Conservation (phyloP, 1,140 invertebrate genomes). For the Heliconius nattereri region DNA sequence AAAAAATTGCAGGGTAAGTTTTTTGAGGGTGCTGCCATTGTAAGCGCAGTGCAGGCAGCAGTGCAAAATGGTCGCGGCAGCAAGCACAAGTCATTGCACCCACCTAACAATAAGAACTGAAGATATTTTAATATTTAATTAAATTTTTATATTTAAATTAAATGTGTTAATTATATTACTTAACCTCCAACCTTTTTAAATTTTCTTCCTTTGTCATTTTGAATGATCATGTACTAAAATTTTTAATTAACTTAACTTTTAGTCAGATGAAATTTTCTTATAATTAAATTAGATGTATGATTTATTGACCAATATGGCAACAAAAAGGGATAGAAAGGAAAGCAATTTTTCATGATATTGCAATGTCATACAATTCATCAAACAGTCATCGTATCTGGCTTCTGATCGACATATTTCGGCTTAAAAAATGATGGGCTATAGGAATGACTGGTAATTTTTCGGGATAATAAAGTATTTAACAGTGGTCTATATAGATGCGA, state of each 20-base stretch:
- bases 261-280: background rate
- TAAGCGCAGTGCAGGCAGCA: slow-evolving; percentile 47
- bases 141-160: background rate
- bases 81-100: slow-evolving; percentile 39
- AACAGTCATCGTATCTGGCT: slow-evolving; percentile 24
- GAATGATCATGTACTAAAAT: background rate
- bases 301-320: slow-evolving; percentile 14
- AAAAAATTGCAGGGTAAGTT: slow-evolving; percentile 51
- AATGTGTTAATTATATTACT: background rate
- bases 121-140: background rate
- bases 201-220: background rate
- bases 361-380: slow-evolving; percentile 21
- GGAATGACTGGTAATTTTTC: background rate
- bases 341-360: slow-evolving; percentile 21
- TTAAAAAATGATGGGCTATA: slow-evolving; percentile 16
- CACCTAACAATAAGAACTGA: slow-evolving; percentile 2
- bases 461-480: background rate
- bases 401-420: slow-evolving; percentile 20
- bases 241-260: background rate
- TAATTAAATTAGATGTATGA: background rate
- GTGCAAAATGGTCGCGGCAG: slow-evolving; percentile 40
- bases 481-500: background rate
- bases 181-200: background rate
- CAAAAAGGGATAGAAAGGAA: slow-evolving; percentile 13
- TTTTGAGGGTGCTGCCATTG: slow-evolving; percentile 51